Base-by-base conservation (phyloP, 2,113 vertebrate genomes). In the Tetrao urogallus region DNA sequence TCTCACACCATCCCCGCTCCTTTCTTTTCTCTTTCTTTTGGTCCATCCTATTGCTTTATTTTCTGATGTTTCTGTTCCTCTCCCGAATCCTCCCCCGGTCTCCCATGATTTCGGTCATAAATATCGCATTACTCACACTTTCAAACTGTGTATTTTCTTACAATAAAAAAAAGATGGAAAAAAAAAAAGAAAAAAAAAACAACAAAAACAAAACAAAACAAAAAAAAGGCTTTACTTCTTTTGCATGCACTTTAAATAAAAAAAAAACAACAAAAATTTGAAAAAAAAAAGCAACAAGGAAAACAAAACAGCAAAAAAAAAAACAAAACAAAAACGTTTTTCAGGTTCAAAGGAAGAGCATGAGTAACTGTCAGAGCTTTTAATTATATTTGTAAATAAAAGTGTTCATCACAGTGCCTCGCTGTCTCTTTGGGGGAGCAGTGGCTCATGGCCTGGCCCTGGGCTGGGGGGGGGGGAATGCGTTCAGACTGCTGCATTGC, bases 381-480 rank as follows among this genome's bases (percentile, higher is more conserved):
- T 99, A 99, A 99, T 98, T 99, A 99, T 99, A 99, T 99, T 99
- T 99, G 99, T 99, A 99, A 99, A 99, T 99, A 99, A 99, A 98
- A 99, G 98, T 98, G 98, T 99, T 99, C 98, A 98, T 98, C 98
- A 99, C 98, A 98, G 96, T 13, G 96, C 91, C 95, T 98, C 52
- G 95, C 97, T 98, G 97, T 98, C 94, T 98, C 97, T 97, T 98
- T 98, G 95, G 1, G 89, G 92, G 91, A 89, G 60, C 67, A 56
- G 75, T 0, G 58, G 48, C 48, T 24, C 48, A 7, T 7, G 48
- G 48, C 21, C 25, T 15, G 48, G 22, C 24, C 24, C 24, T 24
- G 7, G 11, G 22, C 48, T 25, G 42, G 27, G 15, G 52, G 42
- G 27, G 15, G 52, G 50, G 47, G 22, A 12, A 7, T 7, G 48